Evolutionary conservation across 2,888 invertebrate species (phyloP).

Genomic region (Apeira syringaria): DNA sequence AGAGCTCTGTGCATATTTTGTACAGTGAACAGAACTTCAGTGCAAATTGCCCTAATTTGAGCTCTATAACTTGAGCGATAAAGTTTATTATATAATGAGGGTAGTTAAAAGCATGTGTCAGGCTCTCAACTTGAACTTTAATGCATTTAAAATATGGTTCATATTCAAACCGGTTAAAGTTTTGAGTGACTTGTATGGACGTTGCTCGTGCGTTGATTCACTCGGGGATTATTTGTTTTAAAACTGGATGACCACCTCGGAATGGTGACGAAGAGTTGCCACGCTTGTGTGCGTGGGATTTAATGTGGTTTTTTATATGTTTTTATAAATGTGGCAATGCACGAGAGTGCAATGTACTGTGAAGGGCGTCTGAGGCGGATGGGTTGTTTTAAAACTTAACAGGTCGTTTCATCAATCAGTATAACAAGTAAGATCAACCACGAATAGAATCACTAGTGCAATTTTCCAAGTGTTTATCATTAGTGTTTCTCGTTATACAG

Average conservation of each 20-base stretch:
- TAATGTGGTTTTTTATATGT: not conserved
- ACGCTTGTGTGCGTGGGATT: not conserved
- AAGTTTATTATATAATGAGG: constrained; percentile 1
- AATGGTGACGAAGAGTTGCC: constrained; percentile 5
- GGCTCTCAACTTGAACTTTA: no score
- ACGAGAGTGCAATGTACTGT: constrained; percentile 6
- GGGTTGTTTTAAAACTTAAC: no score
- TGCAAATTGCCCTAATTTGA: constrained; percentile 1
- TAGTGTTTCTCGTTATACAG: no score
- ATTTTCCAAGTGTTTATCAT: no score
- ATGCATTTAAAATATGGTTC: not conserved
- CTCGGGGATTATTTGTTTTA: constrained; percentile 22
- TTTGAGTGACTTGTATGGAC: constrained; percentile 4
- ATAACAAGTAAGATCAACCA: no score
- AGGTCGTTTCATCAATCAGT: no score
- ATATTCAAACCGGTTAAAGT: constrained; percentile 2
- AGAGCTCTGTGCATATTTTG: constrained; percentile 22
- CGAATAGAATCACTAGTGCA: no score
- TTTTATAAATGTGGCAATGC: constrained; percentile 3
- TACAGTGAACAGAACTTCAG: constrained; percentile 1
- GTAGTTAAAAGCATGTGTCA: not conserved
- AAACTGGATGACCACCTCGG: constrained; percentile 3
- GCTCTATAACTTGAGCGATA: not conserved
- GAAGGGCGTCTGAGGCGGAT: not conserved
- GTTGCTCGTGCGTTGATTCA: constrained; percentile 23